A percentile compares a stretch with the other conserved stretches of the same genome.
Evolutionary conservation across 2,113 vertebrate genomes (phyloP).

Genomic region (Upupa epops): DNA sequence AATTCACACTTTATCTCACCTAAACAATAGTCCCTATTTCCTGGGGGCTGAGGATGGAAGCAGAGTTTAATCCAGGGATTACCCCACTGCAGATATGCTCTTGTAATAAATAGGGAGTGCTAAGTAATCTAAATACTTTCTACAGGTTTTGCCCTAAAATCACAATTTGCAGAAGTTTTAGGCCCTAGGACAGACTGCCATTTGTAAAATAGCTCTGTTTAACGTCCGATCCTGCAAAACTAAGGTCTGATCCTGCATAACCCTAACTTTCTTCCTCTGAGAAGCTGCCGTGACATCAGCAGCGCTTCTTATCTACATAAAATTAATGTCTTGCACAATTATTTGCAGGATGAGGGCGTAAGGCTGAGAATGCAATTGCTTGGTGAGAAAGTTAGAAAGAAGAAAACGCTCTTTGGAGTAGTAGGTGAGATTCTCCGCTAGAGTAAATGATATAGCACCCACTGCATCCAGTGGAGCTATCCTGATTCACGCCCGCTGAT

Average conservation of each 20-base stretch:
- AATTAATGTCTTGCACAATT: constrained; percentile 51
- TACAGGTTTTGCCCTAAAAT: no score
- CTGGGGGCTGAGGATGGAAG: constrained; percentile 46
- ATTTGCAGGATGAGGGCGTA: constrained; percentile 34
- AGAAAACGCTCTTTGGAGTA: not conserved
- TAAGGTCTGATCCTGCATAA: constrained; percentile 1
- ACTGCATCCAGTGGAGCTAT: constrained; percentile 6
- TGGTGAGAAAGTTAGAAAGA: not conserved
- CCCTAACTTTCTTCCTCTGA: not conserved
- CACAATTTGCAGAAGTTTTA: not conserved
- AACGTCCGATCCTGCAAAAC: not conserved
- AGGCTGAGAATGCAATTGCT: constrained; percentile 34
- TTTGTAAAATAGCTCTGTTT: not conserved
- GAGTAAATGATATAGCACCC: constrained; percentile 36
- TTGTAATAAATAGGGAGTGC: not conserved
- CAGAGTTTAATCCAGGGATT: constrained; percentile 45
- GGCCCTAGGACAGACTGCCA: not conserved
- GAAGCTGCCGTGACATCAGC: not conserved
- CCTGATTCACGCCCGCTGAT: constrained; percentile 41
- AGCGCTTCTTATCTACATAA: not conserved
- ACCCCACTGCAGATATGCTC: not conserved
- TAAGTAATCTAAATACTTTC: not conserved
- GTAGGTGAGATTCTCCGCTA: constrained; percentile 48
- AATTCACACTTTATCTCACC: constrained; percentile 57
- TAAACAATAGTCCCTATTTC: constrained; percentile 46